Evolutionary conservation across 2,888 invertebrate species (phyloP).

Genomic region (Apodemia zela): DNA sequence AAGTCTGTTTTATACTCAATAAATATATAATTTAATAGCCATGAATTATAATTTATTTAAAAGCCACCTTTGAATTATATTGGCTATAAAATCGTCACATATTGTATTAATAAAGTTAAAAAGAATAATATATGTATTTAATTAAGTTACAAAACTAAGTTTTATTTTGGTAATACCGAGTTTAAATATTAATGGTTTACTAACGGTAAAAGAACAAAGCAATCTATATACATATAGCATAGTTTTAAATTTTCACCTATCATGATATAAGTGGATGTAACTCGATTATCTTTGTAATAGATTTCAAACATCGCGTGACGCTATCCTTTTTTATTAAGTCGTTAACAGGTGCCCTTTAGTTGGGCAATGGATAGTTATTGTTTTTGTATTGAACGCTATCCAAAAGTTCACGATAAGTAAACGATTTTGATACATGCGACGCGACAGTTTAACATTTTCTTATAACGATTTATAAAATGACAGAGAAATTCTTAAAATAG

Average conservation of each 20-base stretch:
- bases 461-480: background rate
- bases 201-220: slow-evolving; percentile 30
- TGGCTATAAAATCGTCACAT: no score
- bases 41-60: no score
- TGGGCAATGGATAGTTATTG: slow-evolving; percentile 14
- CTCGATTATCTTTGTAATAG: slow-evolving; percentile 8
- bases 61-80: no score
- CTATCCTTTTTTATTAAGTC: slow-evolving; percentile 8
- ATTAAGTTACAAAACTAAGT: background rate
- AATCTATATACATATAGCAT: slow-evolving; percentile 41
- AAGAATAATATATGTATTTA: background rate
- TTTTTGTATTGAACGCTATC: slow-evolving; percentile 24
- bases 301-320: slow-evolving; percentile 56
- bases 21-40: no score
- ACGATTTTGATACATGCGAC: slow-evolving; percentile 13
- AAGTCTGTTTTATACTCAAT: no score
- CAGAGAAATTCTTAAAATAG: background rate
- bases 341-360: slow-evolving; percentile 15
- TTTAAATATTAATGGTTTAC: slow-evolving; percentile 28
- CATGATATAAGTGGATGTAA: slow-evolving; percentile 41
- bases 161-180: slow-evolving; percentile 44
- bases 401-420: slow-evolving; percentile 30
- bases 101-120: no score
- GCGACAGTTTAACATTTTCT: background rate
- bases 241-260: slow-evolving; percentile 46